phyloP scores from a whole-genome alignment of 2,888 invertebrate genomes.

The Leuctra nigra region DNA sequence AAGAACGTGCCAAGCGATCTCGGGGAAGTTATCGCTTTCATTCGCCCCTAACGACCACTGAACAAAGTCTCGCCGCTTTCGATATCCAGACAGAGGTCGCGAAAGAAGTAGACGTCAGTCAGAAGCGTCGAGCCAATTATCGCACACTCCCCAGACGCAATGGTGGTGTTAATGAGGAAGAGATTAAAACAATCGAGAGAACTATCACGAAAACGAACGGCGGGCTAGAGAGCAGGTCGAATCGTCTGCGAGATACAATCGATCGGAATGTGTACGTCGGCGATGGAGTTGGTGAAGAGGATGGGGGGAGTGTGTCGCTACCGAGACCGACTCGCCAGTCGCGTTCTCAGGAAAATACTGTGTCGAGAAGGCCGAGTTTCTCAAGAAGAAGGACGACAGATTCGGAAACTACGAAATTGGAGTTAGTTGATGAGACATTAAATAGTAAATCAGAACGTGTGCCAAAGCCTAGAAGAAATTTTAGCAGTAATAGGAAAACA shows the following conservation, averaged over 20 bases:
- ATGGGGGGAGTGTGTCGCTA: not conserved
- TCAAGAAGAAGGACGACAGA: too few species aligned
- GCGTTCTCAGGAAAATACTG: too few species aligned
- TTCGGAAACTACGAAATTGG: too few species aligned
- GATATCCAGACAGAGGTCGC: not conserved
- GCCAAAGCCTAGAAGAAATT: not conserved
- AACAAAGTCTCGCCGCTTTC: too few species aligned
- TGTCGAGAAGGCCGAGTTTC: too few species aligned
- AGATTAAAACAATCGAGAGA: not conserved
- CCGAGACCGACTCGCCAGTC: constrained; percentile 2
- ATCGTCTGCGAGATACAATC: not conserved
- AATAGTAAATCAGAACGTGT: not conserved
- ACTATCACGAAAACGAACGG: not conserved
- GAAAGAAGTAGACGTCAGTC: not conserved
- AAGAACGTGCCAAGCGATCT: not conserved
- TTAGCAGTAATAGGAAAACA: too few species aligned
- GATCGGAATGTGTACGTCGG: not conserved
- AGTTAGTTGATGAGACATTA: not conserved
- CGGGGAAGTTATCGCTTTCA: not conserved
- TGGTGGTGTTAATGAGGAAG: not conserved
- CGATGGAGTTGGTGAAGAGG: not conserved
- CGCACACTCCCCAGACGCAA: constrained; percentile 4
- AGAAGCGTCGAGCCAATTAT: not conserved
- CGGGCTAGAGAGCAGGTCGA: not conserved
- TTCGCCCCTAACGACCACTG: too few species aligned